Conservation (phyloP, 2,888 invertebrate species). For the Endomychus coccineus region DNA sequence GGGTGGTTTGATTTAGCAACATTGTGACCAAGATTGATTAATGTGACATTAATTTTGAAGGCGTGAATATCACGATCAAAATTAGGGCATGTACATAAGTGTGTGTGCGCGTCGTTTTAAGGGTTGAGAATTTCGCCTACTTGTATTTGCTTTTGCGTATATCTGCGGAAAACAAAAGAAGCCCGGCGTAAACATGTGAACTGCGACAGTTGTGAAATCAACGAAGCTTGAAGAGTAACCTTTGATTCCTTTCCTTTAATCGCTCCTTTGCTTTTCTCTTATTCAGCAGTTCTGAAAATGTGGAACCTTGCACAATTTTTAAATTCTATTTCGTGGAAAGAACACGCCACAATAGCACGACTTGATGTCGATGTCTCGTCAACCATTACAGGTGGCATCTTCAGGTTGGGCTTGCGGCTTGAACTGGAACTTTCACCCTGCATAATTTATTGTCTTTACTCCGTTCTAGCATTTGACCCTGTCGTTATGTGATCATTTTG, state of each 20-base stretch:
- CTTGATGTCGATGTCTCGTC: no score
- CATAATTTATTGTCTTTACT: no score
- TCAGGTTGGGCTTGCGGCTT: no score
- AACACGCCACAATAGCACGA: no score
- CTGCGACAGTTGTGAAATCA: conserved; percentile 33
- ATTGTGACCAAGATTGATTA: conserved; percentile 41
- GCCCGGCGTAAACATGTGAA: conserved; percentile 32
- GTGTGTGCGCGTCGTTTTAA: conserved; percentile 12
- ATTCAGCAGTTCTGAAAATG: conserved; percentile 24
- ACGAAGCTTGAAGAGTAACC: conserved; percentile 33
- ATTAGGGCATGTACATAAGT: conserved; percentile 22
- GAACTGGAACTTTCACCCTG: no score
- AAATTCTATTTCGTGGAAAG: no score
- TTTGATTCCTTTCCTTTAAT: conserved; percentile 37
- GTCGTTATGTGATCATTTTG: no score
- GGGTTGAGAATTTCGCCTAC: no score
- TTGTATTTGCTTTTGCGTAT: conserved; percentile 2
- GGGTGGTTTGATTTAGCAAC: conserved; percentile 35
- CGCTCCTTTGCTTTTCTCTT: conserved; percentile 29
- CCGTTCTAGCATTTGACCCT: no score
- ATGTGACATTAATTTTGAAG: conserved; percentile 40
- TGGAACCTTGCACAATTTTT: no score
- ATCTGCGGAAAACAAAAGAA: conserved; percentile 27
- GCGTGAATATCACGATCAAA: conserved; percentile 27
- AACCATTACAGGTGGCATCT: no score